Percentiles rank a stretch among this genome's conserved stretches.
Evolutionary conservation across 1,140 invertebrate species (phyloP).

Genomic region (Drosophila tani): DNA sequence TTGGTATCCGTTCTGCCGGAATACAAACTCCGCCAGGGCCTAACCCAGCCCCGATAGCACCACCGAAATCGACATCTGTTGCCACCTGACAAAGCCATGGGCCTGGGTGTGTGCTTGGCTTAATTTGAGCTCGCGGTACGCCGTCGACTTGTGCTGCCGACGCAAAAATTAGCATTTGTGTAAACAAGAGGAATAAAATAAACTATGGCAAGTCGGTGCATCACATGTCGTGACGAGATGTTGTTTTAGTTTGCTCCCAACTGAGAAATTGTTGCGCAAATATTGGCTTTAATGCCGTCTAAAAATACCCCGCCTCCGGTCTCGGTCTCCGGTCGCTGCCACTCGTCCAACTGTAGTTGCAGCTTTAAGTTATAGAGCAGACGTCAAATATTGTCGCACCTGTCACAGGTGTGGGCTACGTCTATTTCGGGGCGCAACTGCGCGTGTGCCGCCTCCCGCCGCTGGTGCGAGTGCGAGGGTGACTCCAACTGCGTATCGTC

Average conservation of each 20-base stretch:
- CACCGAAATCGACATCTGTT: slow-evolving; percentile 19
- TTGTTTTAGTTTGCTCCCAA: slow-evolving; percentile 28
- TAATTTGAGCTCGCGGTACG: slow-evolving; percentile 9
- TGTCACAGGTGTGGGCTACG: slow-evolving; percentile 53
- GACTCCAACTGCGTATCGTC: slow-evolving; percentile 16
- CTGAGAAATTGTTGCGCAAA: slow-evolving; percentile 55
- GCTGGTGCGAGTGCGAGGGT: slow-evolving; percentile 22
- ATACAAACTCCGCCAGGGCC: neutral
- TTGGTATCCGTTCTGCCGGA: neutral
- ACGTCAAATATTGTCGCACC: slow-evolving; percentile 47
- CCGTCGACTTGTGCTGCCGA: slow-evolving; percentile 18
- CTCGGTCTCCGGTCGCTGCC: neutral
- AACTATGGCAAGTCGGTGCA: slow-evolving; percentile 38
- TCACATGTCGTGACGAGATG: slow-evolving; percentile 58
- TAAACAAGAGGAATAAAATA: slow-evolving; percentile 50
- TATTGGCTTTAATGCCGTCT: slow-evolving; percentile 44
- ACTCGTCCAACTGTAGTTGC: slow-evolving; percentile 24
- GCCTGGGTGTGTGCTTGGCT: slow-evolving; percentile 1
- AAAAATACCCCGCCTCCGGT: slow-evolving; percentile 49
- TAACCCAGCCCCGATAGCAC: neutral
- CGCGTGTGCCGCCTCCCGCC: slow-evolving; percentile 29
- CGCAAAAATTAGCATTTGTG: slow-evolving; percentile 60
- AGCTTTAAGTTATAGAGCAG: slow-evolving; percentile 50
- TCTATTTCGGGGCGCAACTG: slow-evolving; percentile 33
- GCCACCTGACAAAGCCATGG: slow-evolving; percentile 18